Conservation (phyloP, 2,113 vertebrate species). For the Climacteris rufus region DNA sequence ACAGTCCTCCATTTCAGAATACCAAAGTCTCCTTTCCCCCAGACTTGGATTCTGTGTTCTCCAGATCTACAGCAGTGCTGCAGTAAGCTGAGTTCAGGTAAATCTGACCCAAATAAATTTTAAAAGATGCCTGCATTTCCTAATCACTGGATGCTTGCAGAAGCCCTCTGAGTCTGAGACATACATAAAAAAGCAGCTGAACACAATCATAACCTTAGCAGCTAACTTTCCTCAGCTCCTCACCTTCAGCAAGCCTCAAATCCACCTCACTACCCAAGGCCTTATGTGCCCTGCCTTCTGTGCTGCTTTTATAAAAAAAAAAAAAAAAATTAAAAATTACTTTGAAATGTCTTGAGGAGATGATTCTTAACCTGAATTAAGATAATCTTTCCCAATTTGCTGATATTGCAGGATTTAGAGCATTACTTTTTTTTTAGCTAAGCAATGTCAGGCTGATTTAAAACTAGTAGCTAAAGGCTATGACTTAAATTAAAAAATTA, state of each 20-base stretch:
- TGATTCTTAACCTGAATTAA: background rate
- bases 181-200: background rate
- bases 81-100: background rate
- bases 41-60: background rate
- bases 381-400: background rate
- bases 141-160: background rate
- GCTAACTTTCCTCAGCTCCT: background rate
- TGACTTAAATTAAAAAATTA: background rate
- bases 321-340: background rate
- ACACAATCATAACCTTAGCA: background rate
- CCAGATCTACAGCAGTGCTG: background rate
- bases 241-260: background rate
- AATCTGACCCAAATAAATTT: background rate
- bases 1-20: background rate
- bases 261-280: background rate
- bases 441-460: background rate
- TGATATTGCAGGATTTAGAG: background rate
- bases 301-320: background rate
- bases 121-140: background rate
- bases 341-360: slow-evolving; percentile 5
- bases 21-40: background rate
- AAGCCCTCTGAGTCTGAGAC: background rate
- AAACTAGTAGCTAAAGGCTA: background rate
- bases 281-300: background rate
- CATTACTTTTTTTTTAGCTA: background rate